phyloP scores from a whole-genome alignment of 2,797 vertebrate genomes.

The Sarcoramphus papa region DNA sequence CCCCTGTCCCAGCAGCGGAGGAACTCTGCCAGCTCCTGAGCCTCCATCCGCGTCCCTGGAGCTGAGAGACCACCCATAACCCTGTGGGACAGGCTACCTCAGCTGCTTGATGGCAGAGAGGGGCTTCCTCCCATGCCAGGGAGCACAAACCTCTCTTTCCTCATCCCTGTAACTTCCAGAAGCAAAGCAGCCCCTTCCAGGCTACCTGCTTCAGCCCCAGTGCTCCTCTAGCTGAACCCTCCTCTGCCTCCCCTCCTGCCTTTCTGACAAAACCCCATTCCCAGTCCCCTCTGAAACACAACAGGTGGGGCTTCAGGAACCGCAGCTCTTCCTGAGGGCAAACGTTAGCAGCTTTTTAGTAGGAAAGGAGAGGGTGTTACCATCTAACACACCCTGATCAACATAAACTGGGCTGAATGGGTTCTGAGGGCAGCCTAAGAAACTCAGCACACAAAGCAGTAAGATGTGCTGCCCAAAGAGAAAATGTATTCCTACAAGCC shows the following conservation, averaged over 20 bases:
- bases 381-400: neutral
- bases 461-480: neutral
- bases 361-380: accelerated
- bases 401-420: neutral
- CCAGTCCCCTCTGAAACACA: neutral
- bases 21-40: neutral
- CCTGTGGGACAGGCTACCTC: neutral
- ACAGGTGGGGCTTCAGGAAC: accelerated
- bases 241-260: neutral
- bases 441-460: neutral
- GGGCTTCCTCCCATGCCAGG: neutral
- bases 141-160: neutral
- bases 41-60: no score
- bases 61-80: neutral
- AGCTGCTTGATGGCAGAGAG: neutral
- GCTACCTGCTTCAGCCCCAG: neutral
- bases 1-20: no score
- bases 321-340: neutral
- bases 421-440: neutral
- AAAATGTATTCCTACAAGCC: neutral
- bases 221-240: neutral
- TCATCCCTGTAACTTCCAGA: neutral
- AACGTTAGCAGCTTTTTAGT: no score
- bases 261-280: neutral
- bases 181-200: neutral